Conservation (phyloP, 2,113 vertebrate species). For the Talpa occidentalis region DNA sequence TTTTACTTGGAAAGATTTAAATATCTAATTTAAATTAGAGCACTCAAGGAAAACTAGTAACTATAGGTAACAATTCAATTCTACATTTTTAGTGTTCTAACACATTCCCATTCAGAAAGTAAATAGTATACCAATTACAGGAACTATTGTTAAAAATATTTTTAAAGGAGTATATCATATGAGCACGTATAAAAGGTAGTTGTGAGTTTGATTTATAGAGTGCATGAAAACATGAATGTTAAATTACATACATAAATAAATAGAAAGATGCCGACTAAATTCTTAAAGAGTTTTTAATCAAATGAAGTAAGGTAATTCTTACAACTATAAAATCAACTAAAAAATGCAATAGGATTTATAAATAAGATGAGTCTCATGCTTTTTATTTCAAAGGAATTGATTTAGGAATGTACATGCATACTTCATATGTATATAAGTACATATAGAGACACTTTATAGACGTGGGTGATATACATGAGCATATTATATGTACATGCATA, state of each 20-base stretch:
- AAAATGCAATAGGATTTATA: not conserved
- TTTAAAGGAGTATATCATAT: not conserved
- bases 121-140: not conserved
- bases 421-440: not conserved
- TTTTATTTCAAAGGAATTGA: no score
- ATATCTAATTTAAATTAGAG: conserved; percentile 36
- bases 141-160: not conserved
- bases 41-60: not conserved
- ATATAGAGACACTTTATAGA: not conserved
- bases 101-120: not conserved
- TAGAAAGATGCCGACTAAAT: not conserved
- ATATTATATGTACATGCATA: no score
- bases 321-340: not conserved
- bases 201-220: not conserved
- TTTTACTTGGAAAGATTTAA: conserved; percentile 56
- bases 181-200: not conserved
- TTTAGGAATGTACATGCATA: not conserved
- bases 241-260: not conserved
- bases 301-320: not conserved
- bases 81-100: conserved; percentile 14
- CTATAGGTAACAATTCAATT: not conserved
- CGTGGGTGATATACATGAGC: not conserved
- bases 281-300: not conserved
- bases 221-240: not conserved
- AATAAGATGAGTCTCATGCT: not conserved